Conservation (phyloP, 2,113 vertebrate species). For the Lontra canadensis region DNA sequence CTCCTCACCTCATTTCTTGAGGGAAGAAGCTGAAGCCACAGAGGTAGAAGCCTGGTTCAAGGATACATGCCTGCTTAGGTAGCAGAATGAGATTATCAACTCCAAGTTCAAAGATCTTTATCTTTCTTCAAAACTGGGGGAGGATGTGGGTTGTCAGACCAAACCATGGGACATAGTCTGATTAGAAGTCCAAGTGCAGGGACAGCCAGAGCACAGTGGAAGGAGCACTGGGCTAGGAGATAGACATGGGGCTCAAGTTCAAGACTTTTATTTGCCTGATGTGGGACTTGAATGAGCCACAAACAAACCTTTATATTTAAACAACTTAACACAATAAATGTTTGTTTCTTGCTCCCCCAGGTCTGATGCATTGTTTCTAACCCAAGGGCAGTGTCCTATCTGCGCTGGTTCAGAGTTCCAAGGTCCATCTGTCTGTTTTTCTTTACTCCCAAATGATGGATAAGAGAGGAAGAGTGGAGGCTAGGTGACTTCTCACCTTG, state of each 20-base stretch:
- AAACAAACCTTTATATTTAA: neutral
- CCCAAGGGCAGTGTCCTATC: neutral
- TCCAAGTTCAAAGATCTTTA: neutral
- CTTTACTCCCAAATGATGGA: neutral
- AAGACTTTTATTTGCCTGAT: neutral
- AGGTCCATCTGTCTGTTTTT: neutral
- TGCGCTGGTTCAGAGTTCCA: neutral
- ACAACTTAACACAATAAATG: neutral
- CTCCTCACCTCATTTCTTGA: neutral
- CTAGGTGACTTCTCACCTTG: neutral
- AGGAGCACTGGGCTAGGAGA: no score
- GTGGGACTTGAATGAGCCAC: neutral
- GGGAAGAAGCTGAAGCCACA: neutral
- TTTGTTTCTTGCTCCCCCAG: neutral
- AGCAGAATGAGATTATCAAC: neutral
- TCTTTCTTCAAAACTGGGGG: neutral
- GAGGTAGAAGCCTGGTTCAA: neutral
- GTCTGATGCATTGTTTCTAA: neutral
- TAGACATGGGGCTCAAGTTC: neutral
- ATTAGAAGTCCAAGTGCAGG: neutral
- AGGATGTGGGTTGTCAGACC: neutral
- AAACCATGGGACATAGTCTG: neutral
- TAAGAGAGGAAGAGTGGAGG: no score
- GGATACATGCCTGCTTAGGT: neutral
- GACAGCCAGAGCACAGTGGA: neutral